Evolutionary conservation across 2,888 invertebrate species (phyloP).

Genomic region (Drosophila fungiperda): DNA sequence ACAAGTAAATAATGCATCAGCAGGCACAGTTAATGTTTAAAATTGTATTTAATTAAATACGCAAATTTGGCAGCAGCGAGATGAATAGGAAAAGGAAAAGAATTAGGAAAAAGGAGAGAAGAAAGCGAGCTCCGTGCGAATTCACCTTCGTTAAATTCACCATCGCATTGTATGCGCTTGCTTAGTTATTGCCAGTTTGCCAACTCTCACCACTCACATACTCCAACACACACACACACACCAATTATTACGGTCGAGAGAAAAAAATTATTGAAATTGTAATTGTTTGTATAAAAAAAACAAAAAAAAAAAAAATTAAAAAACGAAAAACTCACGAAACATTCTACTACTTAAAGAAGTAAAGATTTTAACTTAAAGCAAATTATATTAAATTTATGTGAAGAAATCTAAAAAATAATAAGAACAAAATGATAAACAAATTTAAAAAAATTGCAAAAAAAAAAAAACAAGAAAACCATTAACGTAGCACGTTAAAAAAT

Average conservation of each 20-base stretch:
- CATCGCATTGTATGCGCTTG: conserved; percentile 1
- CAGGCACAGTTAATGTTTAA: conserved; percentile 48
- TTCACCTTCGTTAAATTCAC: conserved; percentile 7
- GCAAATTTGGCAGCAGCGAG: conserved; percentile 17
- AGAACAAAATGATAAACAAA: conserved; percentile 13
- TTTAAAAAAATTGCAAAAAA: conserved; percentile 8
- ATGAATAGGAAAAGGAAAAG: neutral
- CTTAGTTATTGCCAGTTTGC: conserved; percentile 16
- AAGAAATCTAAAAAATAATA: conserved; percentile 19
- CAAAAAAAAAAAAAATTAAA: neutral
- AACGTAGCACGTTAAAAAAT: conserved; percentile 58
- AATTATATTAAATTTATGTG: conserved; percentile 52
- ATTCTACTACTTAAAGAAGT: conserved; percentile 65
- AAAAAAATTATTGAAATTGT: conserved; percentile 33
- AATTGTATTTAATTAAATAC: conserved; percentile 24
- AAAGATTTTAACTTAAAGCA: conserved; percentile 64
- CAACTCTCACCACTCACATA: conserved; percentile 30
- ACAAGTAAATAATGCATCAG: conserved; percentile 14
- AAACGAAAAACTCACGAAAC: conserved; percentile 52
- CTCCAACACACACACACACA: conserved; percentile 24
- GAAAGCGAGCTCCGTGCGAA: neutral
- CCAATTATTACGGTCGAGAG: conserved; percentile 33
- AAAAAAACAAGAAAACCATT: conserved; percentile 31
- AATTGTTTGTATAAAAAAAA: conserved; percentile 58
- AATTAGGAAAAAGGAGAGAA: neutral